A percentile compares a stretch with the other conserved stretches of the same genome.
phyloP scores from a whole-genome alignment of 2,797 vertebrate species.

The Sorex maritimensis region DNA sequence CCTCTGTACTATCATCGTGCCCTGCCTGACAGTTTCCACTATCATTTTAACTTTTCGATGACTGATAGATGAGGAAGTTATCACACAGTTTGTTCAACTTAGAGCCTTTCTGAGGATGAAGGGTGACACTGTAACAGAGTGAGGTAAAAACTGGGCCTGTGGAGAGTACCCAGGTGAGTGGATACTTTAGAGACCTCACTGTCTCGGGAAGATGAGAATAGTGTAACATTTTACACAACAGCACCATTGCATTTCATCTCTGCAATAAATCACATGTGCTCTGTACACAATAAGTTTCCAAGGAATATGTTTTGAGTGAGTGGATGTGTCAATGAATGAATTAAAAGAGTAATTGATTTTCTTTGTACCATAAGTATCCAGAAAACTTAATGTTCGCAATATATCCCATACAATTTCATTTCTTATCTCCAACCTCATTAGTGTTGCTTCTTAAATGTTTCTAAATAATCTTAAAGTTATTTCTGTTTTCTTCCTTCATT shows the following conservation, averaged over 20 bases:
- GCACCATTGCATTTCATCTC: background rate
- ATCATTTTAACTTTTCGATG: no score
- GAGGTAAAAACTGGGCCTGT: no score
- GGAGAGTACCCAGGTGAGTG: no score
- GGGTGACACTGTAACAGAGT: background rate
- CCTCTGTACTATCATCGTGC: no score
- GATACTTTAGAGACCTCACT: background rate
- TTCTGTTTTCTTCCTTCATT: constrained; percentile 24
- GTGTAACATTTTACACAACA: background rate
- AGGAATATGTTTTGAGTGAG: background rate
- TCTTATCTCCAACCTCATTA: background rate
- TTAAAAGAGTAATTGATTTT: background rate
- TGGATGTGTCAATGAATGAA: background rate
- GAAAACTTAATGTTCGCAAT: background rate
- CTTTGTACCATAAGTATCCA: background rate
- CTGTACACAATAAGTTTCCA: no score
- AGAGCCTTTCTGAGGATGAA: background rate
- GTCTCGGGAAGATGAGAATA: background rate
- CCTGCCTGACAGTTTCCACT: background rate
- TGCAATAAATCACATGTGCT: background rate
- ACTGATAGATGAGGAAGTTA: no score
- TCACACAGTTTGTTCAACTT: background rate
- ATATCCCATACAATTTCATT: background rate
- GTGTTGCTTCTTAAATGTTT: constrained; percentile 3
- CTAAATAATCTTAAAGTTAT: background rate